Percentiles rank a stretch among this genome's conserved stretches.
These are phyloP conservation scores for Euglossa dilemma DNA, from an alignment of 1,140 invertebrate species.

Conservation along the genomic window DNA sequence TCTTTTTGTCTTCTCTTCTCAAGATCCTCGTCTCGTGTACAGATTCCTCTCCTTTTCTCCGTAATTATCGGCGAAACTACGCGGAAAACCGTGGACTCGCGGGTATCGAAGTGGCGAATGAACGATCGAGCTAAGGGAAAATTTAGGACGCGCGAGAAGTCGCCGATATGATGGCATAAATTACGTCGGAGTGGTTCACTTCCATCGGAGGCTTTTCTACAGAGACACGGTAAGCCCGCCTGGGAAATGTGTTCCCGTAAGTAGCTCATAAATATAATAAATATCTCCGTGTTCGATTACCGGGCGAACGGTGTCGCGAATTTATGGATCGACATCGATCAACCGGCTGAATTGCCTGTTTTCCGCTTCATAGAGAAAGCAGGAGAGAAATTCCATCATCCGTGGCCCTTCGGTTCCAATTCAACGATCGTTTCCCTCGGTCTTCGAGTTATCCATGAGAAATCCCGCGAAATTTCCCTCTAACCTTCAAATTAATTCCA, in stretches of 20 bases:
- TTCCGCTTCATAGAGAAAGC: slow-evolving; percentile 7
- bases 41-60: no score
- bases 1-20: background rate
- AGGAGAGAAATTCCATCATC: background rate
- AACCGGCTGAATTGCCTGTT: slow-evolving; percentile 13
- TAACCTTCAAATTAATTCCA: background rate
- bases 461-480: background rate
- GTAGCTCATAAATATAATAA: slow-evolving; percentile 49
- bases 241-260: slow-evolving; percentile 21
- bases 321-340: slow-evolving; percentile 23
- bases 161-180: slow-evolving; percentile 36
- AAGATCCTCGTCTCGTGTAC: no score
- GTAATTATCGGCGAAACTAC: background rate
- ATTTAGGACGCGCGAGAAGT: background rate
- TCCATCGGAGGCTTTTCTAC: slow-evolving; percentile 7
- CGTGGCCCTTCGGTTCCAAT: background rate
- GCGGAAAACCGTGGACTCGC: background rate
- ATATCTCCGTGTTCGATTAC: slow-evolving; percentile 29
- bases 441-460: background rate
- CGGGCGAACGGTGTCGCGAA: background rate
- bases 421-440: background rate
- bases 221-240: slow-evolving; percentile 17
- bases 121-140: background rate
- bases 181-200: slow-evolving; percentile 10
- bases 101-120: background rate